Conservation (phyloP, 2,113 vertebrate genomes). For the Anoplopoma fimbria region DNA sequence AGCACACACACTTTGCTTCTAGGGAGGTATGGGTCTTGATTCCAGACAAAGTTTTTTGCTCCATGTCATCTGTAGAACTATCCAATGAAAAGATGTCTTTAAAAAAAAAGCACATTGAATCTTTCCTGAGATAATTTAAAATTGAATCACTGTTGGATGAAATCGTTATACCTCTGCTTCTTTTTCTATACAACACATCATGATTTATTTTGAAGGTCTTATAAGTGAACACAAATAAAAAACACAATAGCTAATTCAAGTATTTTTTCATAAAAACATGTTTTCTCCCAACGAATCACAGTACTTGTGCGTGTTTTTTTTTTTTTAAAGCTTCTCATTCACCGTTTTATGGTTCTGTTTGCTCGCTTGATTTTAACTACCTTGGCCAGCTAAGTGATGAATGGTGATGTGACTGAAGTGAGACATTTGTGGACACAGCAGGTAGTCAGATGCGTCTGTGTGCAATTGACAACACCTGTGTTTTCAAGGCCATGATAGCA, state of each 20-base stretch:
- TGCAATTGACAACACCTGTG: conserved; percentile 22
- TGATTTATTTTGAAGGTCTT: not conserved
- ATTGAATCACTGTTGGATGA: not conserved
- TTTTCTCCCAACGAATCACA: not conserved
- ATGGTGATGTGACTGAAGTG: conserved; percentile 5
- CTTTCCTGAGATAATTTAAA: not conserved
- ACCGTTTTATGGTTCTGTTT: not conserved
- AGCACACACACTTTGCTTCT: too few species aligned
- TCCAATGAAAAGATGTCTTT: too few species aligned
- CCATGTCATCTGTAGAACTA: too few species aligned
- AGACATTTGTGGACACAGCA: not conserved
- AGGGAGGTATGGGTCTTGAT: too few species aligned
- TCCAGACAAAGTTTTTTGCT: too few species aligned
- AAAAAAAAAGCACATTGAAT: not conserved
- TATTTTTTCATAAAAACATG: not conserved
- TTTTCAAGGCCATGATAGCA: conserved; percentile 1
- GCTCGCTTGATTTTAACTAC: not conserved
- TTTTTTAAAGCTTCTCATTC: not conserved
- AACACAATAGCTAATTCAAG: not conserved
- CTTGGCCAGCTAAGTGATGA: conserved; percentile 4
- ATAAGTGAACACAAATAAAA: not conserved
- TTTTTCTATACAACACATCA: not conserved
- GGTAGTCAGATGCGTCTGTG: not conserved
- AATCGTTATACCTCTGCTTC: not conserved
- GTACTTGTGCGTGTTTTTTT: not conserved